Conservation (phyloP, 2,797 vertebrate genomes). For the Austrolebias charrua region DNA sequence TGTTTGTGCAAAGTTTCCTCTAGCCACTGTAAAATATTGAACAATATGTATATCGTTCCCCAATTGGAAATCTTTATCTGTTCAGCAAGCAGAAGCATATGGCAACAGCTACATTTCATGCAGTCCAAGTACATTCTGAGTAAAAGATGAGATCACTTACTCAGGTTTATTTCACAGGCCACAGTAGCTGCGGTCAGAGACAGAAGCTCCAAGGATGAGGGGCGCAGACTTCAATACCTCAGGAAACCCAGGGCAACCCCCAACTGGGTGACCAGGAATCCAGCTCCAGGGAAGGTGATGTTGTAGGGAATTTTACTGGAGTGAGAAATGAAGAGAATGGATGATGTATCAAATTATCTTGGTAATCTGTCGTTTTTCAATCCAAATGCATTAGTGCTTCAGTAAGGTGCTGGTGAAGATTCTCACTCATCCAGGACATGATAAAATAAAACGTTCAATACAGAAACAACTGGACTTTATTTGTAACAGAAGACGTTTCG, state of each 20-base stretch:
- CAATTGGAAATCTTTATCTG: slow-evolving; percentile 74
- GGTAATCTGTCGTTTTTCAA: not conserved
- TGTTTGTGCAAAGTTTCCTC: slow-evolving; percentile 64
- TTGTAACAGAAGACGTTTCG: too few relatives aligned
- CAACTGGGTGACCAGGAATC: too few relatives aligned
- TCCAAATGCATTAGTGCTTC: not conserved
- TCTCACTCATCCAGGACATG: too few relatives aligned
- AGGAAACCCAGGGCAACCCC: slow-evolving; percentile 73
- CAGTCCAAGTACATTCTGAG: not conserved
- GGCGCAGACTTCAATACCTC: slow-evolving; percentile 76
- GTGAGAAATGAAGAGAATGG: slow-evolving; percentile 31
- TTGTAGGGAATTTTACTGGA: slow-evolving; percentile 13
- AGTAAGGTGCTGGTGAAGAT: too few relatives aligned
- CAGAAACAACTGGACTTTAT: too few relatives aligned
- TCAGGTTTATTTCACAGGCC: slow-evolving; percentile 65
- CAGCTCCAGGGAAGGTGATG: too few relatives aligned
- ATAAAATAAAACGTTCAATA: too few relatives aligned
- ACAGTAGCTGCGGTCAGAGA: slow-evolving; percentile 86
- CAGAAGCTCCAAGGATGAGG: slow-evolving; percentile 82
- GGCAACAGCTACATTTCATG: too few relatives aligned
- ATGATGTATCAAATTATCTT: slow-evolving; percentile 46
- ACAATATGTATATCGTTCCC: slow-evolving; percentile 82
- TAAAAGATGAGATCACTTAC: slow-evolving; percentile 51
- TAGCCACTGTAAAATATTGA: slow-evolving; percentile 79
- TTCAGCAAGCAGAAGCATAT: too few relatives aligned